Conservation (phyloP, 2,888 invertebrate species). For the Tetheella fluctuosa region DNA sequence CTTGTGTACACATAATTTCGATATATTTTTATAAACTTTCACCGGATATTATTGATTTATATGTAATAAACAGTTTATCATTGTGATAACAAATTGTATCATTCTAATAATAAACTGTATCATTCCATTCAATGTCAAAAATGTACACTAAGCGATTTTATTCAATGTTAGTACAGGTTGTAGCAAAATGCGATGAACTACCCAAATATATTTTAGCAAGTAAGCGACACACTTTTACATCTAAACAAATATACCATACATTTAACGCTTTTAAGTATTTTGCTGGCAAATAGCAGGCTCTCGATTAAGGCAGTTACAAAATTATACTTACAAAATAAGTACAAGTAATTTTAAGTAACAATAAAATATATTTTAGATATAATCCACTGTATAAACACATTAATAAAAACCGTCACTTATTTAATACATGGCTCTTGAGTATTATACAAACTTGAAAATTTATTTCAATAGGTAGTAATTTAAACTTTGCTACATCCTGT, state of each 20-base stretch:
- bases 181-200: not conserved
- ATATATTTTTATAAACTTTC: not conserved
- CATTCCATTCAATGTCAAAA: not conserved
- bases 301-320: not conserved
- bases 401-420: too few relatives aligned
- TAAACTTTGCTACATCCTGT: not conserved
- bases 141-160: constrained; percentile 5
- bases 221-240: not conserved
- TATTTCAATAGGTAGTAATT: not conserved
- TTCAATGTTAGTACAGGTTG: not conserved
- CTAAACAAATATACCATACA: too few relatives aligned
- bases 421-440: too few relatives aligned
- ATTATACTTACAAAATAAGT: not conserved
- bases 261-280: too few relatives aligned
- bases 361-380: not conserved
- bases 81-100: too few relatives aligned
- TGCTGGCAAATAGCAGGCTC: too few relatives aligned
- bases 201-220: not conserved
- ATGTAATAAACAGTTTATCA: too few relatives aligned
- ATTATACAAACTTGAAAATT: too few relatives aligned
- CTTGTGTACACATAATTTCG: not conserved
- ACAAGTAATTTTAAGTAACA: not conserved
- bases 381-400: too few relatives aligned
- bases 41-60: not conserved
- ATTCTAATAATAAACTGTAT: not conserved